phyloP scores from a whole-genome alignment of 2,113 vertebrate species.

The Mus spicilegus region DNA sequence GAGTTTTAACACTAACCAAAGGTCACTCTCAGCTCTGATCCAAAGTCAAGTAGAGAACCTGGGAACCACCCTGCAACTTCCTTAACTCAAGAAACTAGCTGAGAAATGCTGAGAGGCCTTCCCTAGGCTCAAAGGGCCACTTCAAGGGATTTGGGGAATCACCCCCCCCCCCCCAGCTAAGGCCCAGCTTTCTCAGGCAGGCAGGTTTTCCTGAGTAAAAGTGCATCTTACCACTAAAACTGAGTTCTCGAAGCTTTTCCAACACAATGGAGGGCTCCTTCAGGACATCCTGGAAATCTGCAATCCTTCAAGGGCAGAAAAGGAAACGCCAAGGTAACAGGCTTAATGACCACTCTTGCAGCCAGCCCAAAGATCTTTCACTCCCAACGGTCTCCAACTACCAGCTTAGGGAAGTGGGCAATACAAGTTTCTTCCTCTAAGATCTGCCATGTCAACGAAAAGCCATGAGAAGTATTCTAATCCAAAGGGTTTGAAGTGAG shows the following conservation, averaged over 20 bases:
- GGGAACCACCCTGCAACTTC: background rate
- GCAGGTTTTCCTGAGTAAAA: background rate
- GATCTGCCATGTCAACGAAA: background rate
- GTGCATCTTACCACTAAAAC: conserved; percentile 92
- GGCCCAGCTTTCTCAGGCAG: background rate
- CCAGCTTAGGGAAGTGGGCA: background rate
- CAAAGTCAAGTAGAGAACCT: background rate
- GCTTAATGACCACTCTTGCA: background rate
- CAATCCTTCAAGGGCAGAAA: conserved; percentile 88
- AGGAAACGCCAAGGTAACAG: background rate
- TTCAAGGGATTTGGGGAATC: background rate
- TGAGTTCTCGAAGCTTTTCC: conserved; percentile 92
- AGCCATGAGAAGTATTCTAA: background rate
- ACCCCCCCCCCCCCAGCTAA: background rate
- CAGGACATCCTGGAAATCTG: conserved; percentile 94
- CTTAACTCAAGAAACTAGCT: background rate
- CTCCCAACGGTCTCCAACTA: background rate
- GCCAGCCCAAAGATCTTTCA: background rate
- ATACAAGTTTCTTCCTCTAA: background rate
- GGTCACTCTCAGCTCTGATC: conserved; percentile 54
- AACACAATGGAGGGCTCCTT: conserved; percentile 91
- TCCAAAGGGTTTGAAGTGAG: background rate
- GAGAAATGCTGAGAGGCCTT: background rate
- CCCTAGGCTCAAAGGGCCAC: background rate
- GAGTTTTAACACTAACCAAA: conserved; percentile 59